Conservation (phyloP, 2,797 vertebrate species). For the Gymnodraco acuticeps region DNA sequence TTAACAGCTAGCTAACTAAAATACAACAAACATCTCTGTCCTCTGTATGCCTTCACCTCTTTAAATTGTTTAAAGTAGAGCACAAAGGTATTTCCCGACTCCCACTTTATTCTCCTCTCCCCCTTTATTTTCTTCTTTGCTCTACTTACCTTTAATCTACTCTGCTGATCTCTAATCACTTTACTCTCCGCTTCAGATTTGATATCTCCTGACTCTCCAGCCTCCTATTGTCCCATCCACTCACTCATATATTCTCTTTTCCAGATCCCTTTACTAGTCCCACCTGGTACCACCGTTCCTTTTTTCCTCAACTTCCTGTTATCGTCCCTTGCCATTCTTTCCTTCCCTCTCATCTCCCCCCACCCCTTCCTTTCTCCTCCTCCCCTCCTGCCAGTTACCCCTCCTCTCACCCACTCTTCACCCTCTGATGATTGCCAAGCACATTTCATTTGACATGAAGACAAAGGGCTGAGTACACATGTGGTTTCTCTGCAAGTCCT, state of each 20-base stretch:
- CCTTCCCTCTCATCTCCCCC: slow-evolving; percentile 20
- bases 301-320: slow-evolving; percentile 8
- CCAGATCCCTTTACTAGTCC: neutral
- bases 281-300: slow-evolving; percentile 6
- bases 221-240: slow-evolving; percentile 8
- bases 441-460: slow-evolving; percentile 84
- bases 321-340: slow-evolving; percentile 5
- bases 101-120: slow-evolving; percentile 19
- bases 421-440: slow-evolving; percentile 77
- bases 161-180: slow-evolving; percentile 32
- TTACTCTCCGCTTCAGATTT: slow-evolving; percentile 10
- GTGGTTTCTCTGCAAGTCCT: slow-evolving; percentile 78
- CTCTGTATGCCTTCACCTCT: slow-evolving; percentile 45
- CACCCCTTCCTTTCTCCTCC: slow-evolving; percentile 21
- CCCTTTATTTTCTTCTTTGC: slow-evolving; percentile 13
- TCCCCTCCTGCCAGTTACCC: slow-evolving; percentile 24
- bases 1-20: slow-evolving; percentile 9
- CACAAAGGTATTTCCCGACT: slow-evolving; percentile 37
- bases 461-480: slow-evolving; percentile 84
- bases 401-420: slow-evolving; percentile 52
- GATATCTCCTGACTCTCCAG: neutral
- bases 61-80: slow-evolving; percentile 69
- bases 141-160: slow-evolving; percentile 39
- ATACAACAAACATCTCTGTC: slow-evolving; percentile 42
- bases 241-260: neutral